Percentiles rank a stretch among this genome's conserved stretches.
Conservation (phyloP, 2,113 vertebrate genomes). For the Cyanoderma ruficeps region DNA sequence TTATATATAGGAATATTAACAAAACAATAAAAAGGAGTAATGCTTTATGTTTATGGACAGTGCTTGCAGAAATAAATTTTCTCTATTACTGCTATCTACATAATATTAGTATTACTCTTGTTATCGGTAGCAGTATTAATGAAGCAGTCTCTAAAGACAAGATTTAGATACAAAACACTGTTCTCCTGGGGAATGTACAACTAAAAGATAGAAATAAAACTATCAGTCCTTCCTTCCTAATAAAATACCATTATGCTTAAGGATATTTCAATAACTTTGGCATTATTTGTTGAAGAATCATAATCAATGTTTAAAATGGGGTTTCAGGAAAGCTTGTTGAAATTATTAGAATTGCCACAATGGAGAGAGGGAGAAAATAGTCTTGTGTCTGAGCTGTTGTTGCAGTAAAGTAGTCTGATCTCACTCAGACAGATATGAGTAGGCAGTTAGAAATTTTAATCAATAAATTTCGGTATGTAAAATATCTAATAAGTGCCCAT, state of each 20-base stretch:
- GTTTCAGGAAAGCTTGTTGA: neutral
- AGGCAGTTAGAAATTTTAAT: neutral
- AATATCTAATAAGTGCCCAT: neutral
- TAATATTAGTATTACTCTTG: neutral
- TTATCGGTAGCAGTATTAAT: neutral
- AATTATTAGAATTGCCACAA: neutral
- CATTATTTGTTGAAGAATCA: neutral
- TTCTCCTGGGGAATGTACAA: neutral
- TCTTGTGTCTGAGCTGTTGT: neutral
- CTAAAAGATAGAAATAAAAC: neutral
- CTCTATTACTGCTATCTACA: neutral
- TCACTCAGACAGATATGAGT: neutral
- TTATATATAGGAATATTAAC: neutral
- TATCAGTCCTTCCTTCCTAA: neutral
- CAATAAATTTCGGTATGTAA: neutral
- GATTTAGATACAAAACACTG: neutral
- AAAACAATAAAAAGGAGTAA: neutral
- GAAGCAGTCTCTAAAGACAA: neutral
- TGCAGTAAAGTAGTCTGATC: neutral
- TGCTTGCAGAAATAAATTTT: neutral
- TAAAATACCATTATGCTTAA: neutral
- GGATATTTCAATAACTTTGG: neutral
- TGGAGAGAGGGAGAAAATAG: neutral
- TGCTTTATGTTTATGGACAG: neutral
- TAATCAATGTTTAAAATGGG: neutral